phyloP scores from a whole-genome alignment of 2,888 invertebrate genomes.

The Trypoxylon attenuatum region DNA sequence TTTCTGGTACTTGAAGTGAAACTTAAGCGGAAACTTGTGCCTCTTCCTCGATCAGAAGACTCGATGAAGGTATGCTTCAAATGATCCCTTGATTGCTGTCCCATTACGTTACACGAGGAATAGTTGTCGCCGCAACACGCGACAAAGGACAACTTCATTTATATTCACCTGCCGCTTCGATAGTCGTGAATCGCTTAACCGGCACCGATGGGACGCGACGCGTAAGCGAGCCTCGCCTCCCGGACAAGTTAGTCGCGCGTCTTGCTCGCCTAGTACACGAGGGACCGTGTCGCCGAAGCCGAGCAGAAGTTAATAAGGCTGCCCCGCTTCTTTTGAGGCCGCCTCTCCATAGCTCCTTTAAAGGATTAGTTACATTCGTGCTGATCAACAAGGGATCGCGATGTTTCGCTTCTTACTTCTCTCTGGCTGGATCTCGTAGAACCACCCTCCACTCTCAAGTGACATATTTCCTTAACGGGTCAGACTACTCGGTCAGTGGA shows the following conservation, averaged over 20 bases:
- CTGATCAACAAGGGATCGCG: slow-evolving; percentile 39
- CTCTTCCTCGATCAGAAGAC: not conserved
- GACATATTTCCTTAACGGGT: slow-evolving; percentile 26
- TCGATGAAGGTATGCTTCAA: slow-evolving; percentile 45
- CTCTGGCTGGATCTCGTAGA: slow-evolving; percentile 9
- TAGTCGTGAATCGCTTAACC: slow-evolving; percentile 39
- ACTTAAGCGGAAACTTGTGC: too few species aligned
- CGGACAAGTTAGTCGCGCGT: slow-evolving; percentile 20
- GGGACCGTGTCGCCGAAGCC: slow-evolving; percentile 8
- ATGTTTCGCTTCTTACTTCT: slow-evolving; percentile 25
- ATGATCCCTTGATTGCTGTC: slow-evolving; percentile 55
- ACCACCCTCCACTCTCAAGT: not conserved
- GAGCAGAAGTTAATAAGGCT: slow-evolving; percentile 31
- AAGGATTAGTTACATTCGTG: slow-evolving; percentile 25
- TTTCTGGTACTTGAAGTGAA: too few species aligned
- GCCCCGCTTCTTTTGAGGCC: slow-evolving; percentile 21
- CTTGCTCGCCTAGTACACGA: slow-evolving; percentile 14
- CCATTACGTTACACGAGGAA: slow-evolving; percentile 44
- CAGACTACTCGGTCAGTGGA: not conserved
- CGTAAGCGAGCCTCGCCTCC: slow-evolving; percentile 38
- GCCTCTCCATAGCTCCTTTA: slow-evolving; percentile 22
- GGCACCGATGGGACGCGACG: too few species aligned
- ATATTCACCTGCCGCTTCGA: slow-evolving; percentile 42
- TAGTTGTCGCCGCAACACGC: slow-evolving; percentile 32
- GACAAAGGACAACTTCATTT: slow-evolving; percentile 51